Conservation (phyloP, 2,797 vertebrate species). For the Notamacropus eugenii region DNA sequence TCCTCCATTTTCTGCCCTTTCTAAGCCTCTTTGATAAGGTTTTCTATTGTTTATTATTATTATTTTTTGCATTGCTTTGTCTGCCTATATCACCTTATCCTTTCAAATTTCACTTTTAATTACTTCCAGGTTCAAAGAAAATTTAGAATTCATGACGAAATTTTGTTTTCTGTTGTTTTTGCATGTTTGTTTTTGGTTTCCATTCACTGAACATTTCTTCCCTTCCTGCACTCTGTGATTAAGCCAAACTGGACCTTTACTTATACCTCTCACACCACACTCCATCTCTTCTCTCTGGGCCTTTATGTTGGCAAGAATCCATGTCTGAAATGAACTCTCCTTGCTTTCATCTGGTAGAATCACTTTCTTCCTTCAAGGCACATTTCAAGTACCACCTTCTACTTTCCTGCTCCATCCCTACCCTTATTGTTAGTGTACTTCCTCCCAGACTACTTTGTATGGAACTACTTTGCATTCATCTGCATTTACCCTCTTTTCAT, state of each 20-base stretch:
- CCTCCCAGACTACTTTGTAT: background rate
- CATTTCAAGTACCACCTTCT: background rate
- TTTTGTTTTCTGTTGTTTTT: background rate
- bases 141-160: background rate
- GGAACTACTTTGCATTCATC: background rate
- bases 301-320: background rate
- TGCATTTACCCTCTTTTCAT: background rate
- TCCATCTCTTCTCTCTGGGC: background rate
- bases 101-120: background rate
- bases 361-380: background rate
- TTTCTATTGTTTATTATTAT: background rate
- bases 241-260: background rate
- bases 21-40: background rate
- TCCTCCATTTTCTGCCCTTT: background rate
- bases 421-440: background rate
- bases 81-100: background rate
- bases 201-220: background rate
- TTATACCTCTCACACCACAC: background rate
- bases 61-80: background rate
- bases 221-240: background rate
- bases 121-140: background rate
- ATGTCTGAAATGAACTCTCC: background rate
- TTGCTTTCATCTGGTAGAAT: background rate
- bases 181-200: background rate
- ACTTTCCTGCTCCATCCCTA: background rate